Base-by-base conservation (phyloP, 2,797 vertebrate genomes). In the Clamator glandarius region DNA sequence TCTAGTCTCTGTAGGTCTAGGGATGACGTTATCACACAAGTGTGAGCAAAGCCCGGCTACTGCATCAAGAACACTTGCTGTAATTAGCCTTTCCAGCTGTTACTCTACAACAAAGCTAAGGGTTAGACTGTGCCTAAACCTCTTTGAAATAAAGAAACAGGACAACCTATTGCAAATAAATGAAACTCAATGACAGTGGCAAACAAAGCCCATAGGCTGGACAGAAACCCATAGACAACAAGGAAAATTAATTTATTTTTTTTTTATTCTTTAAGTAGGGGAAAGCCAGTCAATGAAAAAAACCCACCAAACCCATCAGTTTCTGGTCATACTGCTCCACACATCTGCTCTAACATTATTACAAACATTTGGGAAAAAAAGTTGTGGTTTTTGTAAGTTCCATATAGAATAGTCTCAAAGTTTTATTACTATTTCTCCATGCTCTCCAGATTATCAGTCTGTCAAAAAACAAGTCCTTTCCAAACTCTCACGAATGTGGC, bases 251-350 rank as follows among this genome's bases (percentile, higher is more conserved):
- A 29, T 25, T 51, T 42, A 6, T 11, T 18, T 21, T 11, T 16
- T 19, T 44, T 39, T 39, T 39, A 9, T 39, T 39, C 39, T 9
- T 39, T 39, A 39, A 39, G 39, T 39, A 39, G 25, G 10, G 29
- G 18, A 64, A 79, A 33, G 1, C 1, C 1, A 2, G 12, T 57
- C 20, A 80, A n/a, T 6, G 3, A 28, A 62, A 2, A 44, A 19
- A 31, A 8, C 4, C 14, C 26, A 84, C 15, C 10, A 89, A 48
- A 69, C 12, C 6, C 25, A 54, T 31, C 33, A 11, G 9, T 61
- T 92, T 84, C 58, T 75, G 50, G 15, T 50, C 20, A 29, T 18
- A 15, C n/a, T 15, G 44, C 61, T 91, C 62, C 72, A 83, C 13
- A n/a, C 31, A 63, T 33, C 50, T 89, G 13, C 39, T 85, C 59